Evolutionary conservation across 2,888 invertebrate genomes (phyloP).

Genomic region (Dicyrtomina minuta): DNA sequence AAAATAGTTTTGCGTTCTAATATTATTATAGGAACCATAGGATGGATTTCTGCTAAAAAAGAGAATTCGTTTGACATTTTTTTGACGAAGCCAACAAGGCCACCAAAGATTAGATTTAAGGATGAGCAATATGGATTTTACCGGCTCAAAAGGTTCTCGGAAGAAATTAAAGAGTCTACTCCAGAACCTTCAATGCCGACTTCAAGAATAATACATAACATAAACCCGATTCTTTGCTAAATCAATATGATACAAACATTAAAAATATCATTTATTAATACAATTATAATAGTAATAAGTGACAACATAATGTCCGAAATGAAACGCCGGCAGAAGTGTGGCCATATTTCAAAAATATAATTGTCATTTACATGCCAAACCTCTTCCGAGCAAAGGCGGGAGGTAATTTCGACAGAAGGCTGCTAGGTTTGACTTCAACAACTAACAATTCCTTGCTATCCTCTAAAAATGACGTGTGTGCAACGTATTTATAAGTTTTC

Average conservation of each 20-base stretch:
- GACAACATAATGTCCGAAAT: too few species aligned
- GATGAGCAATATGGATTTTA: slow-evolving; percentile 46
- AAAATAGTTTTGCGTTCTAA: too few species aligned
- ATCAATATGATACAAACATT: neutral
- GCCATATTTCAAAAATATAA: slow-evolving; percentile 2
- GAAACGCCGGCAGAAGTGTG: too few species aligned
- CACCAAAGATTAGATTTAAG: slow-evolving; percentile 39
- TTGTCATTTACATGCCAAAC: slow-evolving; percentile 42
- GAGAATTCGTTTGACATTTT: slow-evolving; percentile 39
- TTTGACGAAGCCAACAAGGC: slow-evolving; percentile 3
- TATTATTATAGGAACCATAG: slow-evolving; percentile 23
- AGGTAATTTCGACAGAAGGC: slow-evolving; percentile 48
- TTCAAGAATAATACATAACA: slow-evolving; percentile 31
- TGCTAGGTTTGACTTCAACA: slow-evolving; percentile 49
- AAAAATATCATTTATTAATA: neutral
- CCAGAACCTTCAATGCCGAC: slow-evolving; percentile 17
- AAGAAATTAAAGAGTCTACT: neutral
- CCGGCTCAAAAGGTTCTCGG: slow-evolving; percentile 35
- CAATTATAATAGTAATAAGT: too few species aligned
- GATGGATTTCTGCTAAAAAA: slow-evolving; percentile 38
- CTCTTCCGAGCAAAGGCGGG: slow-evolving; percentile 51
- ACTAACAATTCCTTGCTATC: slow-evolving; percentile 41
- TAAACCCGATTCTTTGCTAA: slow-evolving; percentile 47
- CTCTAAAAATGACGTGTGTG: slow-evolving; percentile 40
- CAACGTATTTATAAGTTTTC: slow-evolving; percentile 43